Percentiles rank a stretch among this genome's conserved stretches.
phyloP scores from a whole-genome alignment of 1,140 invertebrate genomes.

The Penaeus japonicus region DNA sequence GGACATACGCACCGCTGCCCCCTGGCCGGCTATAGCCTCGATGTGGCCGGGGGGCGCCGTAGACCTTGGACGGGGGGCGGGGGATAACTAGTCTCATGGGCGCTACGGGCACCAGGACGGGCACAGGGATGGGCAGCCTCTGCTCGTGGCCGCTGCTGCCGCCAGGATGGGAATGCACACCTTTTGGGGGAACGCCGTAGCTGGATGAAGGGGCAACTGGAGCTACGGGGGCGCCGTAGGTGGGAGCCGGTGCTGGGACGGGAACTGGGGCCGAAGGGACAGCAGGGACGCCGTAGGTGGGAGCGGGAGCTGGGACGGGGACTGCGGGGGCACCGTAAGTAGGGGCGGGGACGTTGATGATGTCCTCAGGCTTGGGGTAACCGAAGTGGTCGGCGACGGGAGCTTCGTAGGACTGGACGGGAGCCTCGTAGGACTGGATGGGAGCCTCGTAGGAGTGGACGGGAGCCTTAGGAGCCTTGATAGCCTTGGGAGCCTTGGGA shows the following conservation, averaged over 20 bases:
- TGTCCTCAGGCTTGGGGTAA: neutral
- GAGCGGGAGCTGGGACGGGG: neutral
- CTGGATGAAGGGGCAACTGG: neutral
- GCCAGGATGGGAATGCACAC: neutral
- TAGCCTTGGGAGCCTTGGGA: neutral
- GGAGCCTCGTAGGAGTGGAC: neutral
- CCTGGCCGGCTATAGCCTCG: neutral
- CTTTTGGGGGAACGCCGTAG: neutral
- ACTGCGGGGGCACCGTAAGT: neutral
- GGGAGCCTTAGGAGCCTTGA: neutral
- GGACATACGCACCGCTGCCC: constrained; percentile 9
- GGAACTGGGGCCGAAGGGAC: neutral
- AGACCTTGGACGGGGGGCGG: neutral
- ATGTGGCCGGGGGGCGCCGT: neutral
- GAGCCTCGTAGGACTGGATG: neutral
- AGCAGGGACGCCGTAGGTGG: neutral
- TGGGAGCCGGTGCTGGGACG: neutral
- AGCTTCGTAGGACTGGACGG: neutral
- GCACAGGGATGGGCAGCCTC: neutral
- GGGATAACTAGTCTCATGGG: neutral
- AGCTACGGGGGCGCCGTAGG: neutral
- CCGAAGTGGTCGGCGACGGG: neutral
- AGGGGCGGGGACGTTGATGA: neutral
- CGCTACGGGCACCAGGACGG: neutral
- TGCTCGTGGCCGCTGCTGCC: neutral